Evolutionary conservation across 1,140 invertebrate species (phyloP).

Genomic region (Drosophila hydei): DNA sequence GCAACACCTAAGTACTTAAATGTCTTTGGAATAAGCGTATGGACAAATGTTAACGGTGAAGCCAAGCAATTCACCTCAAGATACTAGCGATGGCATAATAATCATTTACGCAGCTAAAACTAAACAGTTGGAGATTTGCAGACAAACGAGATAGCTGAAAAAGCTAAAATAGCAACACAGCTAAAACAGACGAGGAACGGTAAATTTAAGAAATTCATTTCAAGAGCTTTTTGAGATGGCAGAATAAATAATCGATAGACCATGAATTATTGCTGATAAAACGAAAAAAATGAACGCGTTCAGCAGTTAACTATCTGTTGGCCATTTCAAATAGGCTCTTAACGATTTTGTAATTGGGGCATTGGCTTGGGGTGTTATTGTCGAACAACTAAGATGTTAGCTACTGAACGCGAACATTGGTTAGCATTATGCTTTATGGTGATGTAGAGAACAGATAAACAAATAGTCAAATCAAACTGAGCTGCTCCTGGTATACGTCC

Average conservation of each 20-base stretch:
- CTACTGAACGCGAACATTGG: slow-evolving; percentile 2
- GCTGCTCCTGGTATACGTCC: not conserved
- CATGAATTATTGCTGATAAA: not conserved
- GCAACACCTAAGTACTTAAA: not conserved
- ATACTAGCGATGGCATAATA: not conserved
- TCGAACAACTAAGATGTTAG: not conserved
- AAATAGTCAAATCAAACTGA: not conserved
- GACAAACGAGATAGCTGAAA: not conserved
- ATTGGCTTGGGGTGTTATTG: not conserved
- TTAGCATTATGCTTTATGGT: not conserved
- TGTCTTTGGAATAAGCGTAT: too few relatives aligned
- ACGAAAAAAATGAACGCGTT: not conserved
- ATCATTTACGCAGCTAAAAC: too few relatives aligned
- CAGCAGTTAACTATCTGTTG: not conserved
- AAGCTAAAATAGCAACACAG: too few relatives aligned
- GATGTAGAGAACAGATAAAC: not conserved
- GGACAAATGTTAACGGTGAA: not conserved
- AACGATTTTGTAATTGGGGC: not conserved
- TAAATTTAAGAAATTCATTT: too few relatives aligned
- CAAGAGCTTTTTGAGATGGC: too few relatives aligned
- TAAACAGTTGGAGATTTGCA: too few relatives aligned
- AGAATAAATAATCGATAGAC: not conserved
- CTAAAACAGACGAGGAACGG: too few relatives aligned
- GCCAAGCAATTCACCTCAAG: not conserved
- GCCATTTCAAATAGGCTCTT: not conserved